Conservation (phyloP, 2,113 vertebrate species). For the Eudyptes chrysolophus region DNA sequence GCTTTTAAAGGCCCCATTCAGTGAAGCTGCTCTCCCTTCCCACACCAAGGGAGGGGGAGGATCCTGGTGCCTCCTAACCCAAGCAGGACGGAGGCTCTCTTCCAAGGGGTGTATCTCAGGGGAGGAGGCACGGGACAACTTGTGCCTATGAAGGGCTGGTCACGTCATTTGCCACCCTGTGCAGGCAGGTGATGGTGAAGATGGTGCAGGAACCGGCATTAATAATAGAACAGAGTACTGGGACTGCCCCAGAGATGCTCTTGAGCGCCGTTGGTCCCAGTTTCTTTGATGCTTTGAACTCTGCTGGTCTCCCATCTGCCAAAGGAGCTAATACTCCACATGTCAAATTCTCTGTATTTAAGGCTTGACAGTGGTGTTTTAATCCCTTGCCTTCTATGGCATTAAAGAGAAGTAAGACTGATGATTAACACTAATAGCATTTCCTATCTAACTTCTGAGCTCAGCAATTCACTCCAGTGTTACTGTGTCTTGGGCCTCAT, state of each 20-base stretch:
- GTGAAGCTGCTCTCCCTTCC: not conserved
- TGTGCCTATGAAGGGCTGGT: not conserved
- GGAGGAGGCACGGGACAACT: not conserved
- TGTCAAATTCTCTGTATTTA: constrained; percentile 31
- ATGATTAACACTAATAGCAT: constrained; percentile 43
- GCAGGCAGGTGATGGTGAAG: not conserved
- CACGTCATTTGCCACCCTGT: accelerated
- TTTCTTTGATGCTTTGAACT: constrained; percentile 48
- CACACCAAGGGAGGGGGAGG: not conserved
- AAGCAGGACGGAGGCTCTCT: not conserved
- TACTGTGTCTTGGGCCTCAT: not conserved
- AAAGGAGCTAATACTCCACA: constrained; percentile 38
- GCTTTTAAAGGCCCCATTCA: not conserved
- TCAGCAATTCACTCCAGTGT: not conserved
- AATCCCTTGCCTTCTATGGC: constrained; percentile 47
- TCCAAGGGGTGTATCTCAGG: not conserved
- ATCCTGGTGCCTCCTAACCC: not conserved
- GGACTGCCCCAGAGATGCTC: not conserved
- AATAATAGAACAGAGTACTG: not conserved
- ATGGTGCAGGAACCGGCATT: not conserved
- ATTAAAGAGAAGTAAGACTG: constrained; percentile 26
- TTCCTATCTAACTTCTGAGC: constrained; percentile 15
- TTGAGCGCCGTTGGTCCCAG: not conserved
- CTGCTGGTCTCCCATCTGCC: constrained; percentile 27
- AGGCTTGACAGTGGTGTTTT: constrained; percentile 33